Percentiles rank a stretch among this genome's conserved stretches.
phyloP scores from a whole-genome alignment of 2,113 vertebrate species.

The Rallus limicola region DNA sequence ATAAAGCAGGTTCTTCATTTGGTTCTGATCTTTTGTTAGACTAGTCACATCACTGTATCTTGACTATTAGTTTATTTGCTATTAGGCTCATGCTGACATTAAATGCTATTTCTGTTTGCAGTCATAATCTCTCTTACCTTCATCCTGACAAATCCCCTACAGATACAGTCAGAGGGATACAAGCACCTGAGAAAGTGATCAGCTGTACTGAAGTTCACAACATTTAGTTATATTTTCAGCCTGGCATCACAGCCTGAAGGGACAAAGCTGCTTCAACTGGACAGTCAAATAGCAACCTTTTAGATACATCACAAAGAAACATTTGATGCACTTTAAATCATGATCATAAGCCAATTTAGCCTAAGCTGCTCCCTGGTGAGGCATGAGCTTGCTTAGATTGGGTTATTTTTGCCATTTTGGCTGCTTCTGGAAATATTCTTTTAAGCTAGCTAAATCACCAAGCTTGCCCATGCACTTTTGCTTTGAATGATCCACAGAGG shows the following conservation, averaged over 20 bases:
- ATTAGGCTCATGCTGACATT: background rate
- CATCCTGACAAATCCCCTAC: background rate
- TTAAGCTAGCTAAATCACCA: background rate
- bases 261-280: background rate
- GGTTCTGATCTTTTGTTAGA: background rate
- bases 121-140: background rate
- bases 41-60: background rate
- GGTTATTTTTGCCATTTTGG: background rate
- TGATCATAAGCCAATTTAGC: background rate
- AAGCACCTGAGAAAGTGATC: background rate
- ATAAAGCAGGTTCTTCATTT: fast-evolving
- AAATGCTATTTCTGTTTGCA: background rate
- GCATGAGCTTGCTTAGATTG: background rate
- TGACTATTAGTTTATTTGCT: background rate
- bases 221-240: background rate
- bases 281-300: background rate
- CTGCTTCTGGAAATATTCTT: background rate
- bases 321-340: background rate
- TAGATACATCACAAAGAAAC: background rate
- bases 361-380: background rate
- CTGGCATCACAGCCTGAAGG: background rate
- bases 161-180: background rate
- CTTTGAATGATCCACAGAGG: background rate
- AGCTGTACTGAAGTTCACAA: background rate
- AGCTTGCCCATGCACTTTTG: background rate